Percentiles rank a stretch among this genome's conserved stretches.
Conservation (phyloP, 2,113 vertebrate species). For the Morone chrysops region DNA sequence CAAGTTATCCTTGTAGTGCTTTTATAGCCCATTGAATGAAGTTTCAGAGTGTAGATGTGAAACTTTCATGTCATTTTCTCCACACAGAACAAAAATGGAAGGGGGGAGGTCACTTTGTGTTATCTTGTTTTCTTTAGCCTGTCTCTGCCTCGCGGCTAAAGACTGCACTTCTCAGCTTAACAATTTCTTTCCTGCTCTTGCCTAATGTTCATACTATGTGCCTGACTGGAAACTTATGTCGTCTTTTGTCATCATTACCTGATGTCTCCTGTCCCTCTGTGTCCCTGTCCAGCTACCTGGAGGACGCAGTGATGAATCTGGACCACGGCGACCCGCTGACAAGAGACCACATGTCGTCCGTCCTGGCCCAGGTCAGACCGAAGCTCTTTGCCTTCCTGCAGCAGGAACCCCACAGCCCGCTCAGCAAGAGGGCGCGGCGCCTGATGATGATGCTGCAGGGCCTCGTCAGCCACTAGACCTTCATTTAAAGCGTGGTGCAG, state of each 20-base stretch:
- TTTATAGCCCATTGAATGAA: background rate
- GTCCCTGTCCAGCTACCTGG: slow-evolving; percentile 89
- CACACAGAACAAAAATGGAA: background rate
- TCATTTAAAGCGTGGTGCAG: background rate
- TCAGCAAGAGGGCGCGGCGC: slow-evolving; percentile 91
- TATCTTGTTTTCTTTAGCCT: background rate
- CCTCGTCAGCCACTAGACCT: slow-evolving; percentile 89
- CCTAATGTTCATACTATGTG: background rate
- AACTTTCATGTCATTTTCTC: background rate
- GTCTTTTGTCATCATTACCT: background rate
- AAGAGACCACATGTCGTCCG: slow-evolving; percentile 95
- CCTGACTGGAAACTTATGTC: background rate
- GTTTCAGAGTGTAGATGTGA: background rate
- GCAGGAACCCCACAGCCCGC: slow-evolving; percentile 90
- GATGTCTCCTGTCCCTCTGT: slow-evolving; percentile 4
- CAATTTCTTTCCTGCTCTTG: background rate
- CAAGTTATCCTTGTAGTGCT: slow-evolving; percentile 12
- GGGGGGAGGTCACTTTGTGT: too few relatives aligned
- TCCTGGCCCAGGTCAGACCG: slow-evolving; percentile 93
- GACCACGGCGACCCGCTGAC: slow-evolving; percentile 96
- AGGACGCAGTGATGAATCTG: slow-evolving; percentile 97
- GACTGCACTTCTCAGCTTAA: background rate
- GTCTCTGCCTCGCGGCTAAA: background rate
- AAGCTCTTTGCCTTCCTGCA: slow-evolving; percentile 96
- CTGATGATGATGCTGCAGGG: slow-evolving; percentile 98